Conservation (phyloP, 53 echinoderm and acorn worm species). For the Patiria pectinifera region DNA sequence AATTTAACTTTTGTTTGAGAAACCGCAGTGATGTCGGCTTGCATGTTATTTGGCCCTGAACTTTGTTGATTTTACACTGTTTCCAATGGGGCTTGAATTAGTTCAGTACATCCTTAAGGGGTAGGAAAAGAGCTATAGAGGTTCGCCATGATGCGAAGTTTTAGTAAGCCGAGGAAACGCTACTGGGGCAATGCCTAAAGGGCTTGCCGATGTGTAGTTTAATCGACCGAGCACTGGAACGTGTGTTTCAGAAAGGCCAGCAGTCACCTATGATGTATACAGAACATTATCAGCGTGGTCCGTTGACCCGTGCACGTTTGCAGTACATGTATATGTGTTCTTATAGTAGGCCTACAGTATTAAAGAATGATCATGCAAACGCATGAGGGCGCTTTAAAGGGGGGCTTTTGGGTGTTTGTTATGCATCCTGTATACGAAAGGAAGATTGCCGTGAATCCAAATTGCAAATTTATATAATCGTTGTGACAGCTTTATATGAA, state of each 20-base stretch:
- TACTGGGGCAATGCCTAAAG: neutral
- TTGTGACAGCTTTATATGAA: too few relatives aligned
- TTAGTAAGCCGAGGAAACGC: neutral
- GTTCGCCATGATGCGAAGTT: too few relatives aligned
- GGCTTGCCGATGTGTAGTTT: neutral
- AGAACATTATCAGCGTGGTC: neutral
- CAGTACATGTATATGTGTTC: neutral
- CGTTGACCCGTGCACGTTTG: neutral
- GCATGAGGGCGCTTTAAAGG: neutral
- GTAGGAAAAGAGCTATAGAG: neutral
- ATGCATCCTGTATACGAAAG: neutral
- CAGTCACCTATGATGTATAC: neutral
- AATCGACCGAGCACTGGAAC: neutral
- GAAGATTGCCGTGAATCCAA: too few relatives aligned
- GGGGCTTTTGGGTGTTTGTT: neutral
- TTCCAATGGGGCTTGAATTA: too few relatives aligned
- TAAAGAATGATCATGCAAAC: neutral
- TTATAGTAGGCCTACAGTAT: neutral
- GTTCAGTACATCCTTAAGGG: too few relatives aligned
- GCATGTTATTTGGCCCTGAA: too few relatives aligned
- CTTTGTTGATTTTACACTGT: too few relatives aligned
- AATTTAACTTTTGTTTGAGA: too few relatives aligned
- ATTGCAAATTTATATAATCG: too few relatives aligned
- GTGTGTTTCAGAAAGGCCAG: neutral
- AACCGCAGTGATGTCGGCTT: too few relatives aligned